A percentile compares a stretch with the other conserved stretches of the same genome.
Conservation (phyloP, 2,888 invertebrate species). For the Epistrophella euchroma region DNA sequence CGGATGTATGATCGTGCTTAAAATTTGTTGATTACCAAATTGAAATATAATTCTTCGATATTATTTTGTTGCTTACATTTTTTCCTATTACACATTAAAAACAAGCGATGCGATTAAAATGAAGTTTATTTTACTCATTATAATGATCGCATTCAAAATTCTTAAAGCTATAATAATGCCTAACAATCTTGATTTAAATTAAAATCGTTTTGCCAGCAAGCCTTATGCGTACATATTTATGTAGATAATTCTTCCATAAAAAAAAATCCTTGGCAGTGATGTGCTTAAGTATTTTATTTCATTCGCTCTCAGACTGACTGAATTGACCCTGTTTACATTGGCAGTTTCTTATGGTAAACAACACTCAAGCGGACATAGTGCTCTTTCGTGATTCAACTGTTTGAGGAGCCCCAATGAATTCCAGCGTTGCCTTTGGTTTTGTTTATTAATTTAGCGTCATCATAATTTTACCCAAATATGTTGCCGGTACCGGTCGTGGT, state of each 20-base stretch:
- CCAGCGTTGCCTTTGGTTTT: conserved; percentile 46
- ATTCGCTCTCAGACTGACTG: conserved; percentile 4
- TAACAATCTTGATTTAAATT: conserved; percentile 1
- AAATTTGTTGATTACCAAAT: neutral
- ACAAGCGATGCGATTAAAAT: neutral
- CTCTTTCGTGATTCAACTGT: conserved; percentile 27
- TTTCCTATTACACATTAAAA: neutral
- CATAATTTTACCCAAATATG: conserved; percentile 46
- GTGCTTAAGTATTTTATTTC: conserved; percentile 20
- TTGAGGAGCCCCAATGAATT: conserved; percentile 48
- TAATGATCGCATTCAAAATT: neutral
- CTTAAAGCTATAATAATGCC: neutral
- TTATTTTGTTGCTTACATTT: neutral
- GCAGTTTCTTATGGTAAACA: conserved; percentile 51
- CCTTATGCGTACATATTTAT: neutral
- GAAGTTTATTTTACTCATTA: neutral
- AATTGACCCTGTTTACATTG: conserved; percentile 68
- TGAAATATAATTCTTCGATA: neutral
- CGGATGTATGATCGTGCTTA: conserved; percentile 14
- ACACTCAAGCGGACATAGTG: conserved; percentile 40
- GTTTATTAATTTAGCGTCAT: conserved; percentile 58
- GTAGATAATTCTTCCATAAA: neutral
- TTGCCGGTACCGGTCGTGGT: conserved; percentile 23
- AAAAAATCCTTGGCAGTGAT: conserved; percentile 35
- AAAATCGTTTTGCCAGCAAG: neutral